Base-by-base conservation (phyloP, 2,888 invertebrate species). In the Dilophus febrilis region DNA sequence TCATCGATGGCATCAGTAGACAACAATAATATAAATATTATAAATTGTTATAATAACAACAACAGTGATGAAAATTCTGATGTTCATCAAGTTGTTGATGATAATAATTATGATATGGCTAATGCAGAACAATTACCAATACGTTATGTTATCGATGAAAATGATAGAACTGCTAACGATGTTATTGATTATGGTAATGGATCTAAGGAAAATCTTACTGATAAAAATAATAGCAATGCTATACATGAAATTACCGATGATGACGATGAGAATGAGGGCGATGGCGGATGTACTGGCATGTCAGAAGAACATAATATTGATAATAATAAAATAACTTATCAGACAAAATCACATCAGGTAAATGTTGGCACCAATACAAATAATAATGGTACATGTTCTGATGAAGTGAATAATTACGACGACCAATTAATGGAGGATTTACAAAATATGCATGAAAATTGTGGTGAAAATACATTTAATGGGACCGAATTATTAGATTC, bases 401-500 rank as follows among this genome's bases (percentile, higher is more conserved):
- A 49, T 32, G n/a, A n/a, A n/a, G n/a, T n/a, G n/a, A n/a, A n/a
- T n/a, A n/a, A n/a, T n/a, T n/a, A n/a, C n/a, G n/a, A n/a, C n/a
- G n/a, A n/a, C n/a, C n/a, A 40, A 30, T 40, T 44, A 37, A 44
- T 44, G 36, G 41, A 39, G n/a, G 38, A 33, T 27, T 39, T 43
- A 13, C 38, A 26, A 14, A 16, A 42, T 35, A 42, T 42, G n/a
- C 30, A 31, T 13, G 42, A 48, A 35, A 44, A 47, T 7, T 48
- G 45, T 37, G n/a, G n/a, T n/a, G 51, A 67, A 49, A 70, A 71
- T 47, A 57, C 56, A 16, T 61, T 58, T 48, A 56, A 50, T 37
- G 62, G 58, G 6, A 55, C 55, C 3, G 71, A 68, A 33, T 54
- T 73, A 41, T 61, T 73, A 2, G 72, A 73, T 50, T 72, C 72